Conservation (phyloP, 1,140 invertebrate genomes). For the Drosophila baimaii region DNA sequence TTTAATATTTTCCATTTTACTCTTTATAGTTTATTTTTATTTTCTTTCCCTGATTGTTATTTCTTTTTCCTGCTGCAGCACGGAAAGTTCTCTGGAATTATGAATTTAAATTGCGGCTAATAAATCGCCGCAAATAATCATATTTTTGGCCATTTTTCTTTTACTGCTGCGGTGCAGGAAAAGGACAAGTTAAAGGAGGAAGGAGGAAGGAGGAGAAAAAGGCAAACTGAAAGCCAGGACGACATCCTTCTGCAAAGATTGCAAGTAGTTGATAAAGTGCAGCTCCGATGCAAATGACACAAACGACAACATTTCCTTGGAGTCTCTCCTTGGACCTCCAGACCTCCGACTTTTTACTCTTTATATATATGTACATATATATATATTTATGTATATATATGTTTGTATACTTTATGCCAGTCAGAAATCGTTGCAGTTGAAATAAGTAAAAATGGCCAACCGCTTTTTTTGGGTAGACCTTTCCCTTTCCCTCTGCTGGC, state of each 20-base stretch:
- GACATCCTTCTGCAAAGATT: constrained; percentile 49
- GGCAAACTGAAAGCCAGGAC: constrained; percentile 24
- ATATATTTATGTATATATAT: neutral
- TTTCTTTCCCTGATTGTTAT: constrained; percentile 9
- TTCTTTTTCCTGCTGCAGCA: constrained; percentile 19
- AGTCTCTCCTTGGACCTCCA: constrained; percentile 6
- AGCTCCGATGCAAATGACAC: constrained; percentile 56
- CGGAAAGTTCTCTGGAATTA: constrained; percentile 68
- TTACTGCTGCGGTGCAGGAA: constrained; percentile 15
- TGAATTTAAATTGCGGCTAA: constrained; percentile 77
- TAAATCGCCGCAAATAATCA: constrained; percentile 67
- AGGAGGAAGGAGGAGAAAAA: too few relatives aligned
- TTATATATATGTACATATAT: neutral
- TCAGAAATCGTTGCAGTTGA: constrained; percentile 45
- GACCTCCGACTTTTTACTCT: neutral
- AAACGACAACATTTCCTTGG: constrained; percentile 57
- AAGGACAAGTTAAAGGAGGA: neutral
- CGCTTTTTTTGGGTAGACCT: constrained; percentile 16
- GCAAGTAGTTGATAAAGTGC: constrained; percentile 73
- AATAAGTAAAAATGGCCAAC: constrained; percentile 59
- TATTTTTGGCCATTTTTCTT: constrained; percentile 47
- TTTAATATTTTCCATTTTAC: constrained; percentile 18
- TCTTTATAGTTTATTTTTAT: constrained; percentile 2
- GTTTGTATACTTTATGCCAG: constrained; percentile 16
- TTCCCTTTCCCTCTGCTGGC: constrained; percentile 6